A percentile compares a stretch with the other conserved stretches of the same genome.
phyloP scores from a whole-genome alignment of 2,888 invertebrate species.

The Mystacides longicornis region DNA sequence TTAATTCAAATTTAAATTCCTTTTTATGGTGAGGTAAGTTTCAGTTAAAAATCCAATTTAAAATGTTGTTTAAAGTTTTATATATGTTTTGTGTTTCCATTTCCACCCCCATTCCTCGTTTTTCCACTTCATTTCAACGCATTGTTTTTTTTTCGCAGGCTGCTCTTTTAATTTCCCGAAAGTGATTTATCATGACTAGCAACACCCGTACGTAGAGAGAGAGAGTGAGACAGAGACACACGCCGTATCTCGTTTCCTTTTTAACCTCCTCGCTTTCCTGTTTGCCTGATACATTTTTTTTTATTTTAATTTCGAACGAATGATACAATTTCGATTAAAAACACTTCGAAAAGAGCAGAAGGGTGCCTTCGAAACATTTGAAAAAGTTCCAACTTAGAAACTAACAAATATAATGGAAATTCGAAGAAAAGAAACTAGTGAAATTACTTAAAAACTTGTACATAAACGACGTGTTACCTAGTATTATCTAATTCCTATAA shows the following conservation, averaged over 20 bases:
- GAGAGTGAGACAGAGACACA: too few species aligned
- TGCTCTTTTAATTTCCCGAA: slow-evolving; percentile 48
- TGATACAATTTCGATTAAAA: slow-evolving; percentile 24
- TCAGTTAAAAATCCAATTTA: neutral
- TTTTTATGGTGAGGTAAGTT: too few species aligned
- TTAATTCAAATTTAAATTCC: too few species aligned
- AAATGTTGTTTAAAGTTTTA: neutral
- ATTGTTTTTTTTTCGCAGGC: slow-evolving; percentile 27
- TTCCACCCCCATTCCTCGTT: slow-evolving; percentile 11
- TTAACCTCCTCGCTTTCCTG: slow-evolving; percentile 17
- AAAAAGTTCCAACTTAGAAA: neutral
- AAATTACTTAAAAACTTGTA: too few species aligned
- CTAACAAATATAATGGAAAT: neutral
- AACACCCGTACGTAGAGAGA: too few species aligned
- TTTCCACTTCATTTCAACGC: slow-evolving; percentile 26
- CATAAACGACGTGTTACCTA: too few species aligned
- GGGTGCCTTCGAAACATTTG: neutral
- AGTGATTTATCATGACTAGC: slow-evolving; percentile 45
- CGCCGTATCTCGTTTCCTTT: slow-evolving; percentile 25
- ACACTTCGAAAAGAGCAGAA: slow-evolving; percentile 4
- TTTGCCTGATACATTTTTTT: slow-evolving; percentile 19
- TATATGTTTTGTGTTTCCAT: neutral
- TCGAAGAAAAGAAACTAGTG: neutral
- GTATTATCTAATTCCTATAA: too few species aligned
- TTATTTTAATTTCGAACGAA: slow-evolving; percentile 25